Base-by-base conservation (phyloP, 2,797 vertebrate genomes). In the Borostomias antarcticus region DNA sequence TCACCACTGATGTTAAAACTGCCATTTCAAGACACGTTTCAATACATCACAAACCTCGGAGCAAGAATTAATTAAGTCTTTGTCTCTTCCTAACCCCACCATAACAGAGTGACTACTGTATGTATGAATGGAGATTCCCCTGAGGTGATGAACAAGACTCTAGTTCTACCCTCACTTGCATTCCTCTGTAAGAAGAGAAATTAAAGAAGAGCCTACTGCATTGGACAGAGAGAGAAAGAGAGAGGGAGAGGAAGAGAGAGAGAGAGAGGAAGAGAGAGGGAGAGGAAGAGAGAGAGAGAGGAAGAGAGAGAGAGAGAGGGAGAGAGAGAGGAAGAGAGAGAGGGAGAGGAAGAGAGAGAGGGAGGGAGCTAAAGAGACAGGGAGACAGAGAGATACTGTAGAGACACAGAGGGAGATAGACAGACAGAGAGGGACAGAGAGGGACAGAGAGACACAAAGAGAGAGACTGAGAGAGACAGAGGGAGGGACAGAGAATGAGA, bases 101-200 rank as follows among this genome's bases (percentile, higher is more conserved):
- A 40, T 13, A 40, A 9, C 35, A 9, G 11, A 43, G 37, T 4
- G 13, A n/a, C n/a, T n/a, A n/a, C n/a, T 17, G 37, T 4, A 2
- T 7, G 11, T 43, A 17, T 13, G 37, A 17, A 43, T 17, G 17
- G 37, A 43, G 17, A 17, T 43, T 17, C 17, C 25, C 26, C 30
- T 17, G 21, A 73, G 33, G 19, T 61, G 66, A 69, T 69, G 4
- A 2, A 17, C 37, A 26, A 62, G 26, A 11, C 60, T 13, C 5
- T 17, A 61, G 53, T 66, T 61, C 19, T 57, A 19, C 37, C 61
- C 23, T 43, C 40, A 62, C 48, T 53, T n/a, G n/a, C n/a, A n/a
- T n/a, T 33, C 58, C 52, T 68, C 43, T 8, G 6, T 5, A 28
- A 57, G 72, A 13, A 19, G 11, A 29, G 5, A 37, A 2, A 43